Conservation (phyloP, 2,888 invertebrate species). For the Dasysyrphus albostriatus region DNA sequence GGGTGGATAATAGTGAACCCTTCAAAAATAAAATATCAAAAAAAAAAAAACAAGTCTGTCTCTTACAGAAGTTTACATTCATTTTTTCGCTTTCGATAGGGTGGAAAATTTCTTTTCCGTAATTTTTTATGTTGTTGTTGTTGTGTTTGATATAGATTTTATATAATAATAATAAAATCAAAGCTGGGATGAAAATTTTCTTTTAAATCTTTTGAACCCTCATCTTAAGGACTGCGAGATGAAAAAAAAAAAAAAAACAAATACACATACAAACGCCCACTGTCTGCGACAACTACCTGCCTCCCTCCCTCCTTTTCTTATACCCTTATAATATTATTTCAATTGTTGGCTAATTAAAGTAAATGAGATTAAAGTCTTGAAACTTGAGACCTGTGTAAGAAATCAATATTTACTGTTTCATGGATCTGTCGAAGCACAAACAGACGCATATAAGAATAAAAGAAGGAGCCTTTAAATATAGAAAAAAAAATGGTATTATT, state of each 20-base stretch:
- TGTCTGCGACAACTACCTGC: not conserved
- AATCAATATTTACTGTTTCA: slow-evolving; percentile 26
- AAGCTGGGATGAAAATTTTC: slow-evolving; percentile 31
- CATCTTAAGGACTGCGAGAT: slow-evolving; percentile 6
- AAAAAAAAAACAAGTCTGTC: not conserved
- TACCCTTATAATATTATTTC: slow-evolving; percentile 28
- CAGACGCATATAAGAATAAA: slow-evolving; percentile 3
- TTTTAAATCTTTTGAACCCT: slow-evolving; percentile 40
- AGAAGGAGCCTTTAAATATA: not conserved
- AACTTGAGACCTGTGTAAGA: slow-evolving; percentile 20
- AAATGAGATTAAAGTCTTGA: slow-evolving; percentile 36
- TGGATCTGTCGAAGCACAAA: not conserved
- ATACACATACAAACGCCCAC: slow-evolving; percentile 1
- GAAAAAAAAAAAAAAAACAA: not conserved
- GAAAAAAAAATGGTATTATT: not conserved
- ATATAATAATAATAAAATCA: slow-evolving; percentile 58
- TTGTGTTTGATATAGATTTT: not conserved
- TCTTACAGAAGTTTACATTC: slow-evolving; percentile 18
- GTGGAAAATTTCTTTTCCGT: slow-evolving; percentile 20
- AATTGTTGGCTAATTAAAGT: slow-evolving; percentile 38
- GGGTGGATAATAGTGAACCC: slow-evolving; percentile 42
- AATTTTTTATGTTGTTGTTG: not conserved
- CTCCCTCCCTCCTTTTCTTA: not conserved
- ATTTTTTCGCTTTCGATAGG: slow-evolving; percentile 19
- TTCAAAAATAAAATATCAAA: slow-evolving; percentile 9